Evolutionary conservation across 1,140 invertebrate genomes (phyloP), one percentile per base, ranked within the genome.

Genomic region (Drosophila funebris): DNA sequence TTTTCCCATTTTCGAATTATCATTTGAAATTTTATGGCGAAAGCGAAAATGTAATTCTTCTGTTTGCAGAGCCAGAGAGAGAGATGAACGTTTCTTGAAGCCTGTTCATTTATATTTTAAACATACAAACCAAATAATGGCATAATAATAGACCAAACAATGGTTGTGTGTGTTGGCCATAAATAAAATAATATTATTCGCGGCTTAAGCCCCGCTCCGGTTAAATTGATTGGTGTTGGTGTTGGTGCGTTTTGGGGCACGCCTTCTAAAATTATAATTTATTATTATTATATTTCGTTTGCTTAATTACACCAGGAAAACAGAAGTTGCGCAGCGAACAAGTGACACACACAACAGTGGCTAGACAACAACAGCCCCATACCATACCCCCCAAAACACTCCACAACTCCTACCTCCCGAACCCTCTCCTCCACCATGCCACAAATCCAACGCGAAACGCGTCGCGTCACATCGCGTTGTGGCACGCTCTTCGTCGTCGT

Each of bases 221-320:
- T 70, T 56, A 39, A 57, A 50, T 61, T 37, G 54, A 27, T 58
- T 56, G 62, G 22, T 53, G 53, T 43, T 18, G 29, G 22, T 43
- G 18, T 29, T n/a, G n/a, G n/a, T n/a, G n/a, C n/a, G n/a, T n/a
- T n/a, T n/a, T n/a, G n/a, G n/a, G 72, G 64, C 73, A 72, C 74
- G 81, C 77, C 78, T 90, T 90, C 79, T 90, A 91, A 91, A 91
- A 91, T 91, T 91, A 91, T 91, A 91, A 91, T 90, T 91, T 91
- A 91, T 91, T 90, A 90, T 90, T 90, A 90, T 90, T 91, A 90
- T 91, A 91, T 91, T 90, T 84, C 90, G 78, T 79, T 91, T 91
- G 90, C 87, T 89, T 90, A 91, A 91, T 91, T 91, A 76, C 87
- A 91, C 82, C 87, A 91, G 90, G 90, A 82, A 83, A 78, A 67